Evolutionary conservation across 2,797 vertebrate species (phyloP).

Genomic region (Chanos chanos): DNA sequence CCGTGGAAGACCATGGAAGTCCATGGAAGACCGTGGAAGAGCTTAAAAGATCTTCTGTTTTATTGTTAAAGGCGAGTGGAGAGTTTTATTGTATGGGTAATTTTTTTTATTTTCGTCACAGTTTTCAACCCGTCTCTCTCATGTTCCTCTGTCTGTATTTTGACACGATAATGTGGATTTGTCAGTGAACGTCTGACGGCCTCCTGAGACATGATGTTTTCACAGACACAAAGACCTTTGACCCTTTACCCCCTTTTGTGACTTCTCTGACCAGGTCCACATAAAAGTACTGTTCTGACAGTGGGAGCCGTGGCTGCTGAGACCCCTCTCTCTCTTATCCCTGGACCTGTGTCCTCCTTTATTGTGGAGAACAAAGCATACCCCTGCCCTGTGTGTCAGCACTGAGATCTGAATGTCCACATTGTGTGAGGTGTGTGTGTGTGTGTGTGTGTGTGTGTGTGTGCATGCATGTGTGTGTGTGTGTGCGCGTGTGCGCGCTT

Average conservation of each 20-base stretch:
- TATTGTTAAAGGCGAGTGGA: no score
- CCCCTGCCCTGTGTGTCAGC: constrained; percentile 30
- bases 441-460: background rate
- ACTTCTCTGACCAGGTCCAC: constrained; percentile 20
- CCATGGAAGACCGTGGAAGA: background rate
- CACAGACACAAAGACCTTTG: constrained; percentile 31
- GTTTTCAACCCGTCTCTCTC: no score
- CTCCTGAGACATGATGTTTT: constrained; percentile 32
- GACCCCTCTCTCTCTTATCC: constrained; percentile 26
- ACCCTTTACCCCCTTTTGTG: constrained; percentile 22
- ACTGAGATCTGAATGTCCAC: constrained; percentile 16
- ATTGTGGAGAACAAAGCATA: constrained; percentile 29
- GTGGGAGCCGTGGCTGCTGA: constrained; percentile 33
- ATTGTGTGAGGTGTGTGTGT: constrained; percentile 3
- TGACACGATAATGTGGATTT: constrained; percentile 20
- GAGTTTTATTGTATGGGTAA: no score
- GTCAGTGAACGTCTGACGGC: constrained; percentile 31
- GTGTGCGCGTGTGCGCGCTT: background rate
- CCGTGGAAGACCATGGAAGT: no score
- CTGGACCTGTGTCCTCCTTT: constrained; percentile 3
- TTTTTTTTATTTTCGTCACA: no score
- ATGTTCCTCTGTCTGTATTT: no score
- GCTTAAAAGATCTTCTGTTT: no score
- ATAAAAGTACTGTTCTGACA: constrained; percentile 29
- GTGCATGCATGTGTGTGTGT: constrained; percentile 1